phyloP scores from a whole-genome alignment of 2,797 vertebrate species.

The Dermochelys coriacea region DNA sequence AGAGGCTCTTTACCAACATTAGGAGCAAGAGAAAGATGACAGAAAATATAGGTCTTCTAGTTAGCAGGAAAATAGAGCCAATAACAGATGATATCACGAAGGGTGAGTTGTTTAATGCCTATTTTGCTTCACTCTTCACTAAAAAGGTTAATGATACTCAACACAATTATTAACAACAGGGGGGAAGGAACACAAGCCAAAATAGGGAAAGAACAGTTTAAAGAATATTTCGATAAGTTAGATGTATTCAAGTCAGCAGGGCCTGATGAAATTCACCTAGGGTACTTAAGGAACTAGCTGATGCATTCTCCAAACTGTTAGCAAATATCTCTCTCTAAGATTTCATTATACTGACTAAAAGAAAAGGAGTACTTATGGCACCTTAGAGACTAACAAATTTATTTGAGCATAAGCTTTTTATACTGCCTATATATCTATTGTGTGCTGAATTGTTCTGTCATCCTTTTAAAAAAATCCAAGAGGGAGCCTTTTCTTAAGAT shows the following conservation, averaged over 20 bases:
- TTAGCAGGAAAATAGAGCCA: neutral
- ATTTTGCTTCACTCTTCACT: neutral
- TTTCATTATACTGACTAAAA: neutral
- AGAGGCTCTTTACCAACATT: neutral
- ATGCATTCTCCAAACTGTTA: no score
- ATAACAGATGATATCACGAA: neutral
- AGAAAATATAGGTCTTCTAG: neutral
- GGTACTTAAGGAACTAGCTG: no score
- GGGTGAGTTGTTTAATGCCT: neutral
- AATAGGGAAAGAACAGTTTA: neutral
- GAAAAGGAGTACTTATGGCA: no score
- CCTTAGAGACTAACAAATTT: no score
- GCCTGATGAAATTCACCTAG: no score
- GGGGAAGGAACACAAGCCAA: neutral
- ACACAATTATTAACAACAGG: neutral
- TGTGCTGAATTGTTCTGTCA: fast-evolving
- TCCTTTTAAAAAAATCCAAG: neutral
- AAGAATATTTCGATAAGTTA: no score
- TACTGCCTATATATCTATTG: neutral
- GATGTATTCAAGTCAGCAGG: no score
- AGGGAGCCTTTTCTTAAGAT: neutral
- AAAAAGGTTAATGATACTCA: neutral
- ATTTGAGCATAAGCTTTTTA: no score
- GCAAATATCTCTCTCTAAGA: neutral
- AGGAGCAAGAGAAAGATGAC: neutral